A percentile compares a stretch with the other conserved stretches of the same genome.
Evolutionary conservation across 2,797 vertebrate species (phyloP).

Genomic region (Chloroceryle inda): DNA sequence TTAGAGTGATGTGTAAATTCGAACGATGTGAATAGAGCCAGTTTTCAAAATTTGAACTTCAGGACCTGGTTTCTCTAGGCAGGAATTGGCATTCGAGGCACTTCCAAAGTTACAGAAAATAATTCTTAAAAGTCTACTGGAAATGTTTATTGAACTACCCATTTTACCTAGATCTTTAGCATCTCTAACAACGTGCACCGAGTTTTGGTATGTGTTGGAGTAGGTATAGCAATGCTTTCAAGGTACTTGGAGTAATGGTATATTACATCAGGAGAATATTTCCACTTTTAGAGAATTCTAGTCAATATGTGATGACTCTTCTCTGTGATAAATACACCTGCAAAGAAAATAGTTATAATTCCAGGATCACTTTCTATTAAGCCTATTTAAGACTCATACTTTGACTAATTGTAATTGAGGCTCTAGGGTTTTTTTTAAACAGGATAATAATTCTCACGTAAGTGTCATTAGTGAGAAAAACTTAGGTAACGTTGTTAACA

Average conservation of each 20-base stretch:
- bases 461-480: constrained; percentile 63
- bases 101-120: background rate
- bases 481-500: constrained; percentile 49
- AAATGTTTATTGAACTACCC: background rate
- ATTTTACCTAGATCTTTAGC: background rate
- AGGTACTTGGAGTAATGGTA: background rate
- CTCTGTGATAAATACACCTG: background rate
- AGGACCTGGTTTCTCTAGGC: background rate
- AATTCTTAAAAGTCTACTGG: background rate
- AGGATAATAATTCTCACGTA: constrained; percentile 50
- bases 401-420: constrained; percentile 15
- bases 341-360: background rate
- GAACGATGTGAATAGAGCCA: background rate
- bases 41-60: background rate
- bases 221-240: background rate
- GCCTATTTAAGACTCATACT: background rate
- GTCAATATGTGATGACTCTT: background rate
- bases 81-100: background rate
- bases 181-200: background rate
- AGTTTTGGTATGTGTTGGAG: background rate
- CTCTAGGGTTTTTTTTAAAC: constrained; percentile 14
- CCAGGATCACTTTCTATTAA: background rate
- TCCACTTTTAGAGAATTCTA: background rate
- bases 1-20: background rate
- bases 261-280: background rate